These are phyloP conservation scores for Aethes cnicana DNA, from an alignment of 2,888 invertebrate genomes.

Conservation along the genomic window DNA sequence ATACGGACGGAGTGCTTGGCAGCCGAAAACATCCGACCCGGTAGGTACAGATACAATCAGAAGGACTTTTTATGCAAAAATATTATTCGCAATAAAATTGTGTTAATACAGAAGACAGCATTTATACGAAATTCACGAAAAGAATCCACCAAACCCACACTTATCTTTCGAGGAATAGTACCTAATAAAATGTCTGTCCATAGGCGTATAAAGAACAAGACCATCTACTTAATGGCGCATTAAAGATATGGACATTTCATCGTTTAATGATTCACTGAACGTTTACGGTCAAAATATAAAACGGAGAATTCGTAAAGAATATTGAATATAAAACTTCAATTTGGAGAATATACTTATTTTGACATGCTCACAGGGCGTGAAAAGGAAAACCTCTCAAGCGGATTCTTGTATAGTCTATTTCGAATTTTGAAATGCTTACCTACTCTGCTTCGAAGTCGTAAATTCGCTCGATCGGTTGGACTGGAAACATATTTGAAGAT, in stretches of 20 bases:
- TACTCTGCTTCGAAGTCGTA: too few species aligned
- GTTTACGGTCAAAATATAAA: slow-evolving; percentile 53
- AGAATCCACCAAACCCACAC: slow-evolving; percentile 40
- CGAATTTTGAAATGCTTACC: too few species aligned
- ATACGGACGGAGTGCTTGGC: slow-evolving; percentile 11
- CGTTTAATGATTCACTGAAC: slow-evolving; percentile 53
- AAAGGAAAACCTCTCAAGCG: background rate
- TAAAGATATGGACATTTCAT: slow-evolving; percentile 62
- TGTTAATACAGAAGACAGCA: slow-evolving; percentile 36
- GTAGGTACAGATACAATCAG: slow-evolving; percentile 18
- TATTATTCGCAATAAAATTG: slow-evolving; percentile 22
- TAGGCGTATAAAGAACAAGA: slow-evolving; percentile 53
- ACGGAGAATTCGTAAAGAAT: slow-evolving; percentile 38
- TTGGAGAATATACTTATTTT: too few species aligned
- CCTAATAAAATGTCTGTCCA: slow-evolving; percentile 58
- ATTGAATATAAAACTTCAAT: slow-evolving; percentile 28
- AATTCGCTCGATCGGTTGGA: too few species aligned
- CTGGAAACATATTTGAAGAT: too few species aligned
- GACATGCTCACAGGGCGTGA: slow-evolving; percentile 1
- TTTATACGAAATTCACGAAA: slow-evolving; percentile 42
- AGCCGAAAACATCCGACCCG: slow-evolving; percentile 9
- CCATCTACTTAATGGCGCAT: slow-evolving; percentile 62
- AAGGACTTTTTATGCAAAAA: slow-evolving; percentile 16
- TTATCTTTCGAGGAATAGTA: slow-evolving; percentile 56
- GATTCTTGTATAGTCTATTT: too few species aligned